Base-by-base conservation (phyloP, 2,888 invertebrate species). In the Sceliomorpha sp. region DNA sequence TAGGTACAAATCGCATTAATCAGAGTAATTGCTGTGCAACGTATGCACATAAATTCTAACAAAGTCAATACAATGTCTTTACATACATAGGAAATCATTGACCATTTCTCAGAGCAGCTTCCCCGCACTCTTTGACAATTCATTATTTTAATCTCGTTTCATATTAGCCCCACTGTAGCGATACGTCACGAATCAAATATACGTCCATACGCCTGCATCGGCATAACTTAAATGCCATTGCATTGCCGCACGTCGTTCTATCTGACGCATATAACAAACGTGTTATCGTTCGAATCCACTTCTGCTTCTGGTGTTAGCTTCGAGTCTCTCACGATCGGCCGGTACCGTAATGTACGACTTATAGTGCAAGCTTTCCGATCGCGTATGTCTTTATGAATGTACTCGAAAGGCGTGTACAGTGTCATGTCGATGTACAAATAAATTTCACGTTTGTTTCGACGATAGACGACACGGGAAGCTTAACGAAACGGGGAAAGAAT, bases 171-270 rank as follows among this genome's bases (percentile, higher is more conserved):
- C 67, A 72, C 77, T 81, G 73, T 80, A 84, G 80, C 80, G 81
- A 85, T 84, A 82, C 78, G 77, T 82, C 84, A 82, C 80, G 80
- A 81, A 76, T 80, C 78, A 78, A 80, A 86, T 85, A 86, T 83
- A 84, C 77, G 75, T 76, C 70, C 51, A 69, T 67, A 73, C 70
- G 72, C 74, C 72, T 77, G 75, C 78, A 77, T 80, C 70, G 77
- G 80, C 79, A 85, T 84, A 84, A 85, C 85, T 86, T 85, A 82
- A 67, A 79, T 78, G 75, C 74, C 74, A 76, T 76, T 76, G 80
- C 80, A 77, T 75, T 74, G 72, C 74, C 68, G 55, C 63, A 50
- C 70, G 72, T 76, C 77, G 76, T 73, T 77, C 74, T 76, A 79
- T 78, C 74, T 74, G 78, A 76, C 77, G 79, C 74, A 80, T 83